Evolutionary conservation across 1,140 invertebrate species (phyloP), one percentile per base, ranked within the genome.

Genomic region (Matsumurasca onukii): DNA sequence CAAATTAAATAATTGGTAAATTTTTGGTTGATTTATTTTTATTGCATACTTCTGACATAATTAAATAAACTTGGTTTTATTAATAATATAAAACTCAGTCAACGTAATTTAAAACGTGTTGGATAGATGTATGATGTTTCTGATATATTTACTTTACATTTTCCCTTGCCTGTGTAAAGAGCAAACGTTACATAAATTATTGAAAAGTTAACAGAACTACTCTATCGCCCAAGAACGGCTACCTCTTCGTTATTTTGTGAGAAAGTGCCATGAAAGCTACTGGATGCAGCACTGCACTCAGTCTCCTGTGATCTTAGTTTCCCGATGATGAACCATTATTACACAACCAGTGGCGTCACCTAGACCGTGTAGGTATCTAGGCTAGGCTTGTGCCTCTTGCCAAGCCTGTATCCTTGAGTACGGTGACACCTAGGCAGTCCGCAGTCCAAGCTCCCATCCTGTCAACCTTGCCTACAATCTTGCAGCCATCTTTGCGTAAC

Each of bases 381-480:
- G 34, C 34, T 39, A 39, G 34, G 17, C 5, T 39, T 39, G 5
- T 39, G 30, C 55, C 25, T 5, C 55, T 25, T 29, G 55, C 55
- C 55, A 59, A 59, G 55, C 55, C 55, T 29, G 55, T 59, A 59
- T 59, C 55, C 55, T 59, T 59, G 55, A 39, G 34, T n/a, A 39
- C 17, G 5, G 5, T 39, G 55, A 5, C 49, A 22, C 22, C 49
- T 22, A 22, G 22, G 25, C 55, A 5, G 5, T 5, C 34, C 34
- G 5, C 34, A 5, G 5, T 5, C 34, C 34, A 9, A 17, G 5
- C 17, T 5, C 5, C 34, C 5, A 17, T 59, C 55, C 30, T 5
- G 55, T 59, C 55, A 9, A 59, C 55, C 55, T 59, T 59, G 55
- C 25, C 2, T 9, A 17, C 34, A 39, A 39, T 39, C 34, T 39